phyloP scores from a whole-genome alignment of 1,140 invertebrate species.

The Macrotrachela quadricornifera region DNA sequence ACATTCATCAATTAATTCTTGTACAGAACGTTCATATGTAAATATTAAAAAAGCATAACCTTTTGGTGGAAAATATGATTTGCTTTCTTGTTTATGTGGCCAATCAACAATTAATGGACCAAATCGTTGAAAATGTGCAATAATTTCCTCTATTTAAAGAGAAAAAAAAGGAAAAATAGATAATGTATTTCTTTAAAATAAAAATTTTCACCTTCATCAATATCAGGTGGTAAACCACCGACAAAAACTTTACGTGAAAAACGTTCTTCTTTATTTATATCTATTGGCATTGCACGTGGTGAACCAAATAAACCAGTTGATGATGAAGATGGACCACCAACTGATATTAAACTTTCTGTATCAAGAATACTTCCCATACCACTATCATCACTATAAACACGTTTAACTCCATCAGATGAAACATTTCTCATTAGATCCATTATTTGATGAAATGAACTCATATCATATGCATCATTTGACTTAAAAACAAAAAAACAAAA shows the following conservation, averaged over 20 bases:
- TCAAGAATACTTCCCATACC: too few species aligned
- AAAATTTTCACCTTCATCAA: slow-evolving; percentile 57
- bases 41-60: slow-evolving; percentile 42
- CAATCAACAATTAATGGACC: slow-evolving; percentile 90
- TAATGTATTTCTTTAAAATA: background rate
- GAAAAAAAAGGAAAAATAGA: background rate
- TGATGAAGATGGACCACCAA: too few species aligned
- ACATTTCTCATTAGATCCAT: too few species aligned
- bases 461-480: too few species aligned
- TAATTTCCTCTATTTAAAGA: slow-evolving; percentile 63
- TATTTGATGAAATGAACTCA: too few species aligned
- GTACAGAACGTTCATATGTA: slow-evolving; percentile 87
- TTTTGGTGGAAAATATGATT: slow-evolving; percentile 89
- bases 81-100: slow-evolving; percentile 89
- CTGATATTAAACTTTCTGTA: too few species aligned
- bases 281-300: too few species aligned
- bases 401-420: too few species aligned
- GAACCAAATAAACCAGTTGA: too few species aligned
- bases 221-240: slow-evolving; percentile 87
- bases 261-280: slow-evolving; percentile 43
- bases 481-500: too few species aligned
- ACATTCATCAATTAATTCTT: slow-evolving; percentile 84
- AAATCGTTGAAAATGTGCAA: slow-evolving; percentile 81
- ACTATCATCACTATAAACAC: too few species aligned
- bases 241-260: slow-evolving; percentile 96